phyloP scores from a whole-genome alignment of 2,113 vertebrate species.

The Carassius auratus region DNA sequence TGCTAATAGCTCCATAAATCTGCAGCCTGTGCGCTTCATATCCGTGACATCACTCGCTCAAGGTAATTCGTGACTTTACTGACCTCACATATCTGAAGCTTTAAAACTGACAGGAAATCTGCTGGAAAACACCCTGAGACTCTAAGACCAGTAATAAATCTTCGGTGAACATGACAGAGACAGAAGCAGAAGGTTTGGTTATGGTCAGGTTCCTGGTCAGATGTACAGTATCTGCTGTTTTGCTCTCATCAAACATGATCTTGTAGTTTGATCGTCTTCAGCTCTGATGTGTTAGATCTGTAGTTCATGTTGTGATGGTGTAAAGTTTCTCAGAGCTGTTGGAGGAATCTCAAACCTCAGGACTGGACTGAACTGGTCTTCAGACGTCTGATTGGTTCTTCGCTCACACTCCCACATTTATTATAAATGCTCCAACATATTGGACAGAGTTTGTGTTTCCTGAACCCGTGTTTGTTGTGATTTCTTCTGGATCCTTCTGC shows the following conservation, averaged over 20 bases:
- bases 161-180: no score
- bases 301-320: no score
- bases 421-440: neutral
- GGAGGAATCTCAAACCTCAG: slow-evolving; percentile 11
- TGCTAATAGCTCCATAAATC: neutral
- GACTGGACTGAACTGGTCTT: neutral
- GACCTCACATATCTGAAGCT: neutral
- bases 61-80: neutral
- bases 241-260: neutral
- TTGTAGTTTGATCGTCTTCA: no score
- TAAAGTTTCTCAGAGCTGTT: no score
- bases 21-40: neutral
- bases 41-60: neutral
- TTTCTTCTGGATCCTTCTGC: neutral
- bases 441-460: no score
- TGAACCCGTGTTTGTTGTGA: neutral
- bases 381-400: slow-evolving; percentile 22
- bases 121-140: slow-evolving; percentile 14
- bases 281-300: no score
- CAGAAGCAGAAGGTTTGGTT: neutral
- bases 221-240: neutral
- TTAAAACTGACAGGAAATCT: neutral
- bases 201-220: neutral
- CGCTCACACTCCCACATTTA: neutral
- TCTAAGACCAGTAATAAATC: no score